Base-by-base conservation (phyloP, 2,888 invertebrate genomes). In the Clitarchus hookeri region DNA sequence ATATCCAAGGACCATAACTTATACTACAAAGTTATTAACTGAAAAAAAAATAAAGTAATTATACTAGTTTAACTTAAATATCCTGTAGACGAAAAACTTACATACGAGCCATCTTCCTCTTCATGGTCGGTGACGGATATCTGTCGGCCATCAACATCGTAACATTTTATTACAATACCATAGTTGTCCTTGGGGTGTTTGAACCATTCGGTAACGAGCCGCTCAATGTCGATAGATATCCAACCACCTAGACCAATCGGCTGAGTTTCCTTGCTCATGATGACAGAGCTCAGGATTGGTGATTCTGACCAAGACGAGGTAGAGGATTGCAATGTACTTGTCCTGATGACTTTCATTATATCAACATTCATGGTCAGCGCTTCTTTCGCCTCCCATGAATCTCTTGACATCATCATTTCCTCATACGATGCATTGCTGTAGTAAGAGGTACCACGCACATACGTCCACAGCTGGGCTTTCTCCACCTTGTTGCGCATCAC, bases 191-290 rank as follows among this genome's bases (percentile, higher is more conserved):
- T 92, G 6, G 95, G 95, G 90, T 95, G 93, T 88, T 94, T 94
- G 91, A 96, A 95, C 95, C 97, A 97, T 89, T 96, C 95, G 84
- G 94, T 93, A 65, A 97, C 95, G 92, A 96, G 94, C 83, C 94
- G 94, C 83, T 95, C 95, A 12, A 97, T 93, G 89, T 97, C 96
- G 84, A 97, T 92, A 89, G 94, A 94, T 88, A 96, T 92, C 96
- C 96, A 97, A 84, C 93, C 94, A 8, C 95, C 95, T 2, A 91
- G 90, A 86, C 92, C 92, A 85, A 93, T 88, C 0, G 90, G 90
- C 83, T 91, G 91, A 83, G 91, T 91, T 82, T 48, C 80, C 19
- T 79, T 79, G 0, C 79, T 91, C 91, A 80, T 90, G 90, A 93
- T 93, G 6, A 92, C 93, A 23, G 94, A 92, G 12, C 93, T 92